A percentile compares a stretch with the other conserved stretches of the same genome.
phyloP scores from a whole-genome alignment of 2,113 vertebrate genomes.

The Ciconia boyciana region DNA sequence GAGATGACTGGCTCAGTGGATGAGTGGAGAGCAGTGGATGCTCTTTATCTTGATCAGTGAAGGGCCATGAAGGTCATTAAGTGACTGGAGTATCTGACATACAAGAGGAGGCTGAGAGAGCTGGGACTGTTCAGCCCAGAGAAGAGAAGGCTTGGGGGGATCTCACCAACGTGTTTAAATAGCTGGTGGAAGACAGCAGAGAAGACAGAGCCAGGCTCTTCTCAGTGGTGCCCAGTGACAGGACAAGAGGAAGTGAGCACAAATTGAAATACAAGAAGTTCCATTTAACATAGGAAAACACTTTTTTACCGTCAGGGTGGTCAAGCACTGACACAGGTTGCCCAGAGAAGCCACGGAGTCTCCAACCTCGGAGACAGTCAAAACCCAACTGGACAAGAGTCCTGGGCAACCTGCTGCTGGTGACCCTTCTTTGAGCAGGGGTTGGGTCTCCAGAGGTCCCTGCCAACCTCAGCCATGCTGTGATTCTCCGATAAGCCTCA shows the following conservation, averaged over 20 bases:
- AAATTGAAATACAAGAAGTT: neutral
- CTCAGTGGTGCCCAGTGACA: neutral
- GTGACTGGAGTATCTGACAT: neutral
- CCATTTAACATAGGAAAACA: neutral
- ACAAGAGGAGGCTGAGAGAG: neutral
- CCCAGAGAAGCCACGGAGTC: too few species aligned
- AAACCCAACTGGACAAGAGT: neutral
- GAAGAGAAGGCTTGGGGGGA: neutral
- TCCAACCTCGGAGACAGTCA: neutral
- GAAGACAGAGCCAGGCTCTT: neutral
- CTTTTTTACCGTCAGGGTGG: neutral
- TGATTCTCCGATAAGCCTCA: neutral
- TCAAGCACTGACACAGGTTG: neutral
- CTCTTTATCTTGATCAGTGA: neutral
- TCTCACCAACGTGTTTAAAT: neutral
- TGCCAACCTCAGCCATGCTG: neutral
- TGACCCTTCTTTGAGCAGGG: neutral
- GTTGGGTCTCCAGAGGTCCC: neutral
- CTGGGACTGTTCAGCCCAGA: neutral
- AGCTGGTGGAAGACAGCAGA: neutral
- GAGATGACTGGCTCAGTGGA: neutral
- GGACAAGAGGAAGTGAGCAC: neutral
- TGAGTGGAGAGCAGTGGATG: neutral
- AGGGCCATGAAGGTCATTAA: neutral
- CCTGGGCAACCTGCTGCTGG: neutral